Evolutionary conservation across 2,797 vertebrate genomes (phyloP).

Genomic region (Potorous gilbertii): DNA sequence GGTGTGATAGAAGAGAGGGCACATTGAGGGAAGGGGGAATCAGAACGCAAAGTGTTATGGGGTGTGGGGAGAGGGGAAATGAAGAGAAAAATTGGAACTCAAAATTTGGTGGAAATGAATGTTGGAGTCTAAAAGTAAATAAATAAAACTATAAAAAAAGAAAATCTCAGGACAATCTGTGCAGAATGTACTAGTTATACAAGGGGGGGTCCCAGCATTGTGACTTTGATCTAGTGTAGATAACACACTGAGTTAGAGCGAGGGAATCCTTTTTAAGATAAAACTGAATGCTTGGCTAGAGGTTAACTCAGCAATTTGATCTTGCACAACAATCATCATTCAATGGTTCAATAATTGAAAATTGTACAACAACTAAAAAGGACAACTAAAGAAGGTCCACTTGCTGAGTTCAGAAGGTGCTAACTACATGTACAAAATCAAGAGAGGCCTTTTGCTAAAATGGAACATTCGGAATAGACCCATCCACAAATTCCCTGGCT

Average conservation of each 20-base stretch:
- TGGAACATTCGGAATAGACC: not conserved
- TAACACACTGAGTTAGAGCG: not conserved
- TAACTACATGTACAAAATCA: not conserved
- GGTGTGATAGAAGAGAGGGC: no score
- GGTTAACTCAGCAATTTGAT: not conserved
- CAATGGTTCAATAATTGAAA: not conserved
- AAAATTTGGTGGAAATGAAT: no score
- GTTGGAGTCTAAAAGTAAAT: no score
- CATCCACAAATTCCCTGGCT: not conserved
- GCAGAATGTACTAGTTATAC: not conserved
- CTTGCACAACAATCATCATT: not conserved
- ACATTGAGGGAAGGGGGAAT: no score
- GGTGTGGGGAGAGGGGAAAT: no score
- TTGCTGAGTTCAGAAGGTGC: not conserved
- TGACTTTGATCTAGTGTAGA: not conserved
- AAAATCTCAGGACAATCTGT: no score
- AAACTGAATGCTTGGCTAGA: not conserved
- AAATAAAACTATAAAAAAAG: no score
- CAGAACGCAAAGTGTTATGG: no score
- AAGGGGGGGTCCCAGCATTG: not conserved
- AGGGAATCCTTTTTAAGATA: not conserved
- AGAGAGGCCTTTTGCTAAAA: not conserved
- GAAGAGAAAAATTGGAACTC: no score
- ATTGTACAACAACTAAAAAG: not conserved
- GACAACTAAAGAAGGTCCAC: not conserved